Conservation (phyloP, 1,140 invertebrate species). For the Heliconius melpomene region DNA sequence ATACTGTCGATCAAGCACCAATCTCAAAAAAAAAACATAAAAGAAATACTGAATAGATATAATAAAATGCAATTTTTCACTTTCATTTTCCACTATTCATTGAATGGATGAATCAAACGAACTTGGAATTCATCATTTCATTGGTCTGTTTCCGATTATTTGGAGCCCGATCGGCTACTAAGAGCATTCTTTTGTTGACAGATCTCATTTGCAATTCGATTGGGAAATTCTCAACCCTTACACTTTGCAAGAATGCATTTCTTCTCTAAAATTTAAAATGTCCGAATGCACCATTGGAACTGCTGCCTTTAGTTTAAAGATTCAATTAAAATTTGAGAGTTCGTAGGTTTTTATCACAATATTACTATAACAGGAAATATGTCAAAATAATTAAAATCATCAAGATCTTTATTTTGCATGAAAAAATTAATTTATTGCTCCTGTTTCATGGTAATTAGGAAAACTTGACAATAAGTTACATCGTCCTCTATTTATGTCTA, state of each 20-base stretch:
- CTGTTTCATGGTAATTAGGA: too few relatives aligned
- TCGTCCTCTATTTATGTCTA: too few relatives aligned
- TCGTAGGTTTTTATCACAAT: too few relatives aligned
- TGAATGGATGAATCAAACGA: constrained; percentile 1
- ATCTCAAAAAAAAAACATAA: too few relatives aligned
- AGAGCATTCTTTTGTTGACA: constrained; percentile 57
- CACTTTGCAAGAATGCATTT: constrained; percentile 28
- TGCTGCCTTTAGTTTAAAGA: not conserved
- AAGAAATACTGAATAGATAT: not conserved
- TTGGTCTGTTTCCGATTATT: constrained; percentile 46
- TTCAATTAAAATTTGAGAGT: too few relatives aligned
- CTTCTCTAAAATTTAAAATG: not conserved
- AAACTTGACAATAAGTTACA: too few relatives aligned
- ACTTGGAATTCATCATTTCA: constrained; percentile 32
- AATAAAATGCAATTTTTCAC: not conserved
- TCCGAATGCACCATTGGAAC: not conserved
- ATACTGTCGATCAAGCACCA: too few relatives aligned
- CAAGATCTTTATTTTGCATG: too few relatives aligned
- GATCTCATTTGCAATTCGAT: constrained; percentile 60
- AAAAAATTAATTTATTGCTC: too few relatives aligned
- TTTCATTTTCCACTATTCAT: not conserved
- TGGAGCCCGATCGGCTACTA: constrained; percentile 47
- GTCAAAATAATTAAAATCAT: too few relatives aligned
- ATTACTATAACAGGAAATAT: too few relatives aligned
- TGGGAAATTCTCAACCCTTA: constrained; percentile 31